These are phyloP conservation scores for Gallinago nigripennis DNA, from an alignment of 2,797 vertebrate genomes.

Conservation along the genomic window DNA sequence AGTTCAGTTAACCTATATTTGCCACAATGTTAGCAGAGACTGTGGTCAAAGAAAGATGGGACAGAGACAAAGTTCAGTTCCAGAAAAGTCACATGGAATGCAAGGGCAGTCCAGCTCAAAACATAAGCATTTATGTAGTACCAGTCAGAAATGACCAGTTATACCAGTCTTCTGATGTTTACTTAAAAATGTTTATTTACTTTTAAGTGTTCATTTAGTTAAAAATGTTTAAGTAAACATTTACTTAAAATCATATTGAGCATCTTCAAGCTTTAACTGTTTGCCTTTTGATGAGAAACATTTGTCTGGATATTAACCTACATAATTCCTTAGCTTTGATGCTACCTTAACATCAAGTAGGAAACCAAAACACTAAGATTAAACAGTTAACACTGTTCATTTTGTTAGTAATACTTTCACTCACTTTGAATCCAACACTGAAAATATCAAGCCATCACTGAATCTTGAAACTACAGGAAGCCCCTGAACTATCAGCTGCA, in stretches of 20 bases:
- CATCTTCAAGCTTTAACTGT: not conserved
- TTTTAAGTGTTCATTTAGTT: not conserved
- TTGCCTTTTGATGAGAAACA: not conserved
- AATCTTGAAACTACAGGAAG: not conserved
- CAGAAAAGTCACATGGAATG: not conserved
- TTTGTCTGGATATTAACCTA: not conserved
- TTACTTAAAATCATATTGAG: not conserved
- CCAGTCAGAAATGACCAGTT: not conserved
- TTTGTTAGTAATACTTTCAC: not conserved
- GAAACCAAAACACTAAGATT: not conserved
- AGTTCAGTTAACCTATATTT: not conserved
- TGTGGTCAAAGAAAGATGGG: not conserved
- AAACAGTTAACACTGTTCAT: not conserved
- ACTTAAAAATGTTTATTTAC: not conserved
- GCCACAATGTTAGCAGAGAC: not conserved
- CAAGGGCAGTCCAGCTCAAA: not conserved
- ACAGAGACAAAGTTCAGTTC: rapidly evolving
- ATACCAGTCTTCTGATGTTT: not conserved
- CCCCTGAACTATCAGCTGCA: not conserved
- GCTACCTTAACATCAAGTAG: not conserved
- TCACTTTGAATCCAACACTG: not conserved
- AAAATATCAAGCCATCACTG: not conserved
- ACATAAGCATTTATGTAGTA: not conserved
- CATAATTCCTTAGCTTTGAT: not conserved
- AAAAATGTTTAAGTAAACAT: not conserved